Evolutionary conservation across 1,140 invertebrate species (phyloP).

Genomic region (Drosophila aff.): DNA sequence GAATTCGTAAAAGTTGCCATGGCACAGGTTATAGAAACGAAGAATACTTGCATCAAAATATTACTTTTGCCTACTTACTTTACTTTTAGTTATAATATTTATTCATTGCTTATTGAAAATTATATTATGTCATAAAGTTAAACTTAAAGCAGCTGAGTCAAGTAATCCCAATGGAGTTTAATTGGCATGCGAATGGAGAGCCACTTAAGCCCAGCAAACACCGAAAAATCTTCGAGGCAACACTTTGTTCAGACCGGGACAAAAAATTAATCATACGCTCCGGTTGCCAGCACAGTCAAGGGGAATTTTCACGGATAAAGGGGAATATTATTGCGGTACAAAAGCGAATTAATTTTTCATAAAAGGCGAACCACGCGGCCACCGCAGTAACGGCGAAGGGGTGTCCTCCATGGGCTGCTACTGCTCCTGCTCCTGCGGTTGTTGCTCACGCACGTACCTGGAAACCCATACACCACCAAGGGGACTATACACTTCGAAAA

Average conservation of each 20-base stretch:
- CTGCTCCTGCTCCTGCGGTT: slow-evolving; percentile 30
- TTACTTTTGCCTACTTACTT: neutral
- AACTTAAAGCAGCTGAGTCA: neutral
- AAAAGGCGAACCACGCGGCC: slow-evolving; percentile 71
- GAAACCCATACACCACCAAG: slow-evolving; percentile 9
- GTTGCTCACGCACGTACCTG: slow-evolving; percentile 52
- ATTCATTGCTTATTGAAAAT: neutral
- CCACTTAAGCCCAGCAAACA: slow-evolving; percentile 26
- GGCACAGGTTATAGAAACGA: neutral
- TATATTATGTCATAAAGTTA: neutral
- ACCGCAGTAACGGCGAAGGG: slow-evolving; percentile 4
- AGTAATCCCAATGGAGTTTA: slow-evolving; percentile 10
- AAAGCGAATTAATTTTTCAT: slow-evolving; percentile 83
- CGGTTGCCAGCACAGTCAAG: slow-evolving; percentile 72
- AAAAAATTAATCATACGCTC: slow-evolving; percentile 83
- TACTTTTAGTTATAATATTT: neutral
- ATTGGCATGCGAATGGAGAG: slow-evolving; percentile 17
- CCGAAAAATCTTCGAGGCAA: slow-evolving; percentile 43
- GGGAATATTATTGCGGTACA: slow-evolving; percentile 80
- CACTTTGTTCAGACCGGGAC: slow-evolving; percentile 25
- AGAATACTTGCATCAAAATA: neutral
- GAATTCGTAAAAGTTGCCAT: slow-evolving; percentile 4
- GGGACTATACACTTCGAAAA: neutral
- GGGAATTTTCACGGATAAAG: slow-evolving; percentile 55
- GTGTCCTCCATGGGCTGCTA: slow-evolving; percentile 7